Conservation (phyloP, 2,797 vertebrate species). For the Sphenopsis melanotis region DNA sequence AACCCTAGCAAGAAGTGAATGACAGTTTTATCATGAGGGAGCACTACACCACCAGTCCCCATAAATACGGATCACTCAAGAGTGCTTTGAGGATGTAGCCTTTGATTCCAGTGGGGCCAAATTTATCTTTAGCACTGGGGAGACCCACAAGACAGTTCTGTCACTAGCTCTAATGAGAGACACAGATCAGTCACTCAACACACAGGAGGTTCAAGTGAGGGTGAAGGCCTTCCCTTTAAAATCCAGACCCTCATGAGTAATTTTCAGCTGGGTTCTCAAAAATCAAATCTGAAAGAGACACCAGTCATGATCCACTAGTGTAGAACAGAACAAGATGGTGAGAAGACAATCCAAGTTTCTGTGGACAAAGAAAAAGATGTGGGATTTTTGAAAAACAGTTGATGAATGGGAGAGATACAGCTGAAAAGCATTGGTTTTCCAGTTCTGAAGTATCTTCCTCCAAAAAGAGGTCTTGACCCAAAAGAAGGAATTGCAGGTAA, state of each 20-base stretch:
- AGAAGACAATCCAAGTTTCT: neutral
- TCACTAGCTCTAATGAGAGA: neutral
- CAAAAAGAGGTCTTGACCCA: neutral
- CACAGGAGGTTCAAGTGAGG: fast-evolving
- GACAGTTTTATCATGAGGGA: neutral
- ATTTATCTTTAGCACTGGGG: neutral
- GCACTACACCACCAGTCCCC: neutral
- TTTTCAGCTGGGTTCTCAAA: neutral
- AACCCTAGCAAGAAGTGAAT: neutral
- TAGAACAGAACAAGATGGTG: neutral
- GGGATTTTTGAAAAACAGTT: neutral
- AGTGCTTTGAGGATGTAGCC: neutral
- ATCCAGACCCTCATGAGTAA: neutral
- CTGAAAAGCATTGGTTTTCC: neutral
- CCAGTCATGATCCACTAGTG: neutral
- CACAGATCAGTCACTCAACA: neutral
- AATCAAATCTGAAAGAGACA: neutral
- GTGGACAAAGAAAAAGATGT: neutral
- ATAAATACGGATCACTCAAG: neutral
- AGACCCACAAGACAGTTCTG: neutral
- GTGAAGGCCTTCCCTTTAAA: neutral
- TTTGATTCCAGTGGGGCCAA: neutral
- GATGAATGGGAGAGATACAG: neutral
- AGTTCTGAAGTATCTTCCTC: neutral
- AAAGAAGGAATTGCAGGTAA: neutral